These are phyloP conservation scores for Deilephila porcellus DNA, from an alignment of 2,888 invertebrate species.

Conservation along the genomic window DNA sequence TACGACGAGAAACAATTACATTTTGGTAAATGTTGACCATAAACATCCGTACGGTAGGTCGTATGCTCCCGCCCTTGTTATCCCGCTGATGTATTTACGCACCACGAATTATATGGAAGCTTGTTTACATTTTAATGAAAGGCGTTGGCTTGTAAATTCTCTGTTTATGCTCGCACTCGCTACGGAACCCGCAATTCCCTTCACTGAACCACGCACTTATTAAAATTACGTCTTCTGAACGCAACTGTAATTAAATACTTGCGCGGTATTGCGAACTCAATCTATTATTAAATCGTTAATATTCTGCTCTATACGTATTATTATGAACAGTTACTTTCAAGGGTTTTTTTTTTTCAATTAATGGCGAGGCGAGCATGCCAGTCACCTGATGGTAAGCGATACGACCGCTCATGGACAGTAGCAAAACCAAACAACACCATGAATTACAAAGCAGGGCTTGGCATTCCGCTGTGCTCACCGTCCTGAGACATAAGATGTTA, in stretches of 20 bases:
- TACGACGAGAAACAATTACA: constrained; percentile 56
- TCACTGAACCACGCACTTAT: constrained; percentile 45
- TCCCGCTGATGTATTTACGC: constrained; percentile 65
- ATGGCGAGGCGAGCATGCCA: too few species aligned
- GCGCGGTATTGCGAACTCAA: background rate
- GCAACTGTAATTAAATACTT: constrained; percentile 51
- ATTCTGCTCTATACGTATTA: background rate
- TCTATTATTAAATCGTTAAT: background rate
- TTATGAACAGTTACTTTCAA: background rate
- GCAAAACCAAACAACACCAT: too few species aligned
- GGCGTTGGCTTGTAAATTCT: constrained; percentile 62
- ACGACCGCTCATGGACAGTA: too few species aligned
- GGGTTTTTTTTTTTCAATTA: too few species aligned
- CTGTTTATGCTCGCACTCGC: constrained; percentile 60
- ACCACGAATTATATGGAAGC: constrained; percentile 68
- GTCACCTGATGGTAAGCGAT: too few species aligned
- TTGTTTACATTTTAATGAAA: constrained; percentile 79
- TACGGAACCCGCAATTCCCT: constrained; percentile 49
- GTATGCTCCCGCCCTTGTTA: constrained; percentile 50
- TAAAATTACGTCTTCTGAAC: constrained; percentile 50
- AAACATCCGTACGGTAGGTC: constrained; percentile 56
- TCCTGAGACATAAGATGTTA: too few species aligned
- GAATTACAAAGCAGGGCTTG: too few species aligned
- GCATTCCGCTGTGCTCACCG: too few species aligned
- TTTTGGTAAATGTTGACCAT: constrained; percentile 66